A percentile compares a stretch with the other conserved stretches of the same genome.
phyloP scores from a whole-genome alignment of 2,888 invertebrate genomes.

The Operophtera brumata region DNA sequence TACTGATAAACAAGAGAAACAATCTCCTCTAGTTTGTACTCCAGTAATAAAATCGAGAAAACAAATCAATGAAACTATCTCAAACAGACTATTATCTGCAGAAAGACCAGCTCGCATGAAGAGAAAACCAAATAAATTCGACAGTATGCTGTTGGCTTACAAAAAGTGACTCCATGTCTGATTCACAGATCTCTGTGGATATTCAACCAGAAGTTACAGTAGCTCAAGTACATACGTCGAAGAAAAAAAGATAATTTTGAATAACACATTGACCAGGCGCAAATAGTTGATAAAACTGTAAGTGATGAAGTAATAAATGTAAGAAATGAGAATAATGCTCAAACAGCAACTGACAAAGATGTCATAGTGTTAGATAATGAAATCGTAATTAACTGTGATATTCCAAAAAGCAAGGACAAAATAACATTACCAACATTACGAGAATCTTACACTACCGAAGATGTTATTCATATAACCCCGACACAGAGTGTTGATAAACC shows the following conservation, averaged over 20 bases:
- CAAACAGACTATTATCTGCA: constrained; percentile 51
- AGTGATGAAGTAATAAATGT: not conserved
- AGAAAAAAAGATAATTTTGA: constrained; percentile 1
- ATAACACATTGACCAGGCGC: not conserved
- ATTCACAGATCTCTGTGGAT: constrained; percentile 8
- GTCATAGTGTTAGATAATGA: constrained; percentile 1
- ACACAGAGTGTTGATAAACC: constrained; percentile 3
- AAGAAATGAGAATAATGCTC: not conserved
- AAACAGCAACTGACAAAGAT: not conserved
- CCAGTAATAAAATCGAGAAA: constrained; percentile 35
- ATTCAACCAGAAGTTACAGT: not conserved
- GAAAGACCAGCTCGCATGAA: constrained; percentile 63
- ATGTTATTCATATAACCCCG: not conserved
- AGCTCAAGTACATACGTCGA: constrained; percentile 7
- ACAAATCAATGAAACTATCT: constrained; percentile 43
- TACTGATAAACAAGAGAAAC: constrained; percentile 2
- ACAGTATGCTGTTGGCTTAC: constrained; percentile 43
- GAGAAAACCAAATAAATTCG: constrained; percentile 69
- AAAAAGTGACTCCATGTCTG: constrained; percentile 39
- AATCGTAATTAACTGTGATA: not conserved
- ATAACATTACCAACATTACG: no score
- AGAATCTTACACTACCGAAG: not conserved
- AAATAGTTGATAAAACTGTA: not conserved
- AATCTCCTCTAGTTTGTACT: constrained; percentile 25
- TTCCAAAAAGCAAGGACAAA: not conserved